Base-by-base conservation (phyloP, 1,140 invertebrate genomes). In the Mylabris phalerata region DNA sequence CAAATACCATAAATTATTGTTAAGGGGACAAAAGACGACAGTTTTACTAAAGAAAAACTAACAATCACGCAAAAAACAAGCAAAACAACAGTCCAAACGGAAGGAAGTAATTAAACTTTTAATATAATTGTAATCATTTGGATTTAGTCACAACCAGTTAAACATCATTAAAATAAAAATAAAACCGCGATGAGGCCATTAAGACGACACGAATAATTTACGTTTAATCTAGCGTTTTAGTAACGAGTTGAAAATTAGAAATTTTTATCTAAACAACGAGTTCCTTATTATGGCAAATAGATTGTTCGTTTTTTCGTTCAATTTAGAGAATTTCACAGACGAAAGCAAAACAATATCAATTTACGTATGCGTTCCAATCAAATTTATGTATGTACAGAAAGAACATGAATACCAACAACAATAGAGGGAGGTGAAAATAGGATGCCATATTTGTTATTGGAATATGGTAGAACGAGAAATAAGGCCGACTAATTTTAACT, bases 401-500 rank as follows among this genome's bases (percentile, higher is more conserved):
- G 9, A 11, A 42, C 9, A 42, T n/a, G 41, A 42, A 42, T n/a
- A 42, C 41, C 9, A n/a, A 11, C 41, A 42, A 42, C 9, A 42
- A 4, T 40, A 47, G 44, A 47, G 52, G 19, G 9, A 55, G 52
- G 52, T 47, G 45, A 24, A 46, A 55, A 55, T 47, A 55, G 47
- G 46, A 48, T 43, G 51, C 42, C 54, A 48, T 47, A 27, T 13
- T 43, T 39, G n/a, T 38, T 24, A 25, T 45, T 24, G 3, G 45
- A 4, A 47, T 47, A 47, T 47, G 19, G 46, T 45, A 41, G 57
- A 60, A 57, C 42, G 50, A 61, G 56, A 66, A 60, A 59, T 62
- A 62, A 58, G 64, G 62, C 60, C 64, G 62, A 58, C 63, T 67
- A 62, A 62, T 67, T 62, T 65, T 61, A 56, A 57, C 59, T 47